These are phyloP conservation scores for Cirrhinus mrigala DNA, from an alignment of 2,797 vertebrate genomes.

Conservation along the genomic window DNA sequence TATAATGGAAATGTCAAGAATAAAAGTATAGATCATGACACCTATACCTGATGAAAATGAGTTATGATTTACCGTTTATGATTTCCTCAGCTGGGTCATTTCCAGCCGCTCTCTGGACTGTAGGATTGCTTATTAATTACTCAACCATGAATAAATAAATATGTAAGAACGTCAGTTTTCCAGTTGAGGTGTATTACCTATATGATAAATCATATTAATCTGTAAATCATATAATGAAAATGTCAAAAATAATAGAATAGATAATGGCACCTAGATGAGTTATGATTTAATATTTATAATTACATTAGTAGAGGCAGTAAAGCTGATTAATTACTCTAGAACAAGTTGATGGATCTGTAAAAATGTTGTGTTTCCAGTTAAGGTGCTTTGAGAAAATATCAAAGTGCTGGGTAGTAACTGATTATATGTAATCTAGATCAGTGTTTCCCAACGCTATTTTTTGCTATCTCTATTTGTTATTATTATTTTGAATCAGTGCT, in stretches of 20 bases:
- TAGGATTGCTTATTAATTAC: constrained; percentile 20
- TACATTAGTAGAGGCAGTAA: background rate
- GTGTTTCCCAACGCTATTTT: too few relatives aligned
- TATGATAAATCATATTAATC: background rate
- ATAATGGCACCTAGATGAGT: constrained; percentile 10
- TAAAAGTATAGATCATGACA: constrained; percentile 35
- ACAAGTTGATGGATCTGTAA: background rate
- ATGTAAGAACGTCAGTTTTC: background rate
- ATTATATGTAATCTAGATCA: background rate
- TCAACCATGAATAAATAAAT: constrained; percentile 17
- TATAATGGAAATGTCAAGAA: constrained; percentile 37
- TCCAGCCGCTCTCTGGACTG: background rate
- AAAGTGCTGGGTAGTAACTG: background rate
- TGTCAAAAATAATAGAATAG: constrained; percentile 11
- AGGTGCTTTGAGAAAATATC: background rate
- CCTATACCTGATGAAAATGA: constrained; percentile 27
- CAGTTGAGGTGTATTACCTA: background rate
- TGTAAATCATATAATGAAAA: background rate
- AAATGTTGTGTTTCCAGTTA: background rate
- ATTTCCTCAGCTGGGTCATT: constrained; percentile 6
- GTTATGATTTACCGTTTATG: constrained; percentile 14
- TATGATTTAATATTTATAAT: constrained; percentile 3
- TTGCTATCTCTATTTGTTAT: too few relatives aligned
- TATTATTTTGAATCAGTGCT: too few relatives aligned
- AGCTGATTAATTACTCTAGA: background rate